A percentile compares a stretch with the other conserved stretches of the same genome.
Conservation (phyloP, 53 echinoderm and acorn worm species). For the Zoroaster sp. region DNA sequence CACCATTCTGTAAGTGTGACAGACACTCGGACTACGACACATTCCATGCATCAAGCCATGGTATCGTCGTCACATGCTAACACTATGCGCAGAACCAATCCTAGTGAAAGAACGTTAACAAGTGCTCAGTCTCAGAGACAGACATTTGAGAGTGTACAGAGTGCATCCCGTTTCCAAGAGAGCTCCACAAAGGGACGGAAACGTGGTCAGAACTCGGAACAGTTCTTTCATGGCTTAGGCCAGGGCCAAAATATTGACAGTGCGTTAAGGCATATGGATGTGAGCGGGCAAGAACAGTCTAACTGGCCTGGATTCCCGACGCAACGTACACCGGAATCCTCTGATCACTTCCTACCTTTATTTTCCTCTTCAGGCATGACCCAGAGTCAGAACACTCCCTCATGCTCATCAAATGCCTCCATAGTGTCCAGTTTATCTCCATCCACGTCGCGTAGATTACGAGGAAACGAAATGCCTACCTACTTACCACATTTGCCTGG, state of each 20-base stretch:
- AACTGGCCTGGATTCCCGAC: constrained; percentile 50
- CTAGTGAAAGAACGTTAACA: constrained; percentile 45
- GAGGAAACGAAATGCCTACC: constrained; percentile 86
- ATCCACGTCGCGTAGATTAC: constrained; percentile 65
- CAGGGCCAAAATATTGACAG: constrained; percentile 25
- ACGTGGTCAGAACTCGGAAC: constrained; percentile 49
- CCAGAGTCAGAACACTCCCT: constrained; percentile 37
- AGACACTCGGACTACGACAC: constrained; percentile 21
- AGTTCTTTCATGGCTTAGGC: constrained; percentile 32
- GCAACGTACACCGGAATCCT: constrained; percentile 69
- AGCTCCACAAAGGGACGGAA: constrained; percentile 29
- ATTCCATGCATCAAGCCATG: constrained; percentile 46
- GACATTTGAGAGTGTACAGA: constrained; percentile 31
- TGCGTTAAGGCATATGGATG: constrained; percentile 29
- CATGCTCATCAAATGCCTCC: constrained; percentile 62
- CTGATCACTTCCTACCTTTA: constrained; percentile 57
- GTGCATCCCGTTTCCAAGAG: constrained; percentile 6
- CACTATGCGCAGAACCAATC: constrained; percentile 18
- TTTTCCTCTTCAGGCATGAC: constrained; percentile 64
- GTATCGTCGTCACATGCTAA: constrained; percentile 10
- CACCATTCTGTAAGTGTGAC: not conserved
- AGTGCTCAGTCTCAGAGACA: constrained; percentile 42
- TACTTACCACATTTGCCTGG: constrained; percentile 83
- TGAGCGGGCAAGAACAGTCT: constrained; percentile 30
- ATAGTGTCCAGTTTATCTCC: constrained; percentile 87